Percentiles rank a stretch among this genome's conserved stretches.
Conservation (phyloP, 2,113 vertebrate species). For the Petrocephalus zakoni region DNA sequence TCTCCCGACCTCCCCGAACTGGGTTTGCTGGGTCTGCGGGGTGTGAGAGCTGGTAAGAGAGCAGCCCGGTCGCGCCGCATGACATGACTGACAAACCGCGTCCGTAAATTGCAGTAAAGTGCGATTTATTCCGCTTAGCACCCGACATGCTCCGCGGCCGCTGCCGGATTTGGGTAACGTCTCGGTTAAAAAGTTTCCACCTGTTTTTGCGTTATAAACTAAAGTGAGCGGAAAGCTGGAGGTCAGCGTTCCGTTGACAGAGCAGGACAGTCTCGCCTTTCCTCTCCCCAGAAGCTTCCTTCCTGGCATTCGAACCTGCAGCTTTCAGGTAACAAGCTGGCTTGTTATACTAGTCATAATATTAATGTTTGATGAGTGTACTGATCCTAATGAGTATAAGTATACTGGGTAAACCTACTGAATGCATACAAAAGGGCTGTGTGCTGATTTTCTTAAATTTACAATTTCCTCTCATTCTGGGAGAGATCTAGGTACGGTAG, state of each 20-base stretch:
- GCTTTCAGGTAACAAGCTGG: background rate
- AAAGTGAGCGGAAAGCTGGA: background rate
- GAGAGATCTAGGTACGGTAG: background rate
- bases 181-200: background rate
- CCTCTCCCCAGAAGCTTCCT: background rate
- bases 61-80: background rate
- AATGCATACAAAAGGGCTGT: background rate
- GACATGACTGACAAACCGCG: background rate
- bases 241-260: background rate
- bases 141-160: background rate
- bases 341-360: background rate
- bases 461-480: background rate
- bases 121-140: background rate
- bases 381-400: too few relatives aligned
- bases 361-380: background rate
- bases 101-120: background rate
- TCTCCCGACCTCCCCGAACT: background rate
- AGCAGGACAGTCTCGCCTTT: background rate
- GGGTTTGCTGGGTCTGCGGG: too few relatives aligned
- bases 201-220: background rate
- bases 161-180: background rate
- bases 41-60: too few relatives aligned
- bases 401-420: background rate
- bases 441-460: background rate
- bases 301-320: constrained; percentile 6